Base-by-base conservation (phyloP, 2,888 invertebrate genomes). In the Patella ulyssiponensis region DNA sequence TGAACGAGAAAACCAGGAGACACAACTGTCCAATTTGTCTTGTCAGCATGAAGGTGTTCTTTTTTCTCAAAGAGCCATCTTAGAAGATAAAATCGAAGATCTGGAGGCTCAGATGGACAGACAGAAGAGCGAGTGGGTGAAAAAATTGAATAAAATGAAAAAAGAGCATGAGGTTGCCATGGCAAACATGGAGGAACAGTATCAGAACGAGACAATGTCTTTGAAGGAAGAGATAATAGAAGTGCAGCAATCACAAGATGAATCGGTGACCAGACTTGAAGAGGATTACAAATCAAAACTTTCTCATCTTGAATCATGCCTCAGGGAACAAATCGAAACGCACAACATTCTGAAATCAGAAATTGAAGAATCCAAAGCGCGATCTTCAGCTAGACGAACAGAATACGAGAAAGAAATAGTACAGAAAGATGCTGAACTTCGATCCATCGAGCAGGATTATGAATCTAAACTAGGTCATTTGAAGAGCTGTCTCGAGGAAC, bases 51-150 rank as follows among this genome's bases (percentile, higher is more conserved):
- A 81, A 27, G 82, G 84, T 58, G 73, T 79, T 53, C 75, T 83
- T 7, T 78, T 81, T 17, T 83, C 74, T 71, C 82, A 84, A 74
- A 81, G 78, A 23, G 80, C 82, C 27, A 73, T 79, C n/a, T 80
- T 79, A 44, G 81, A 81, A 69, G 82, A 83, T 51, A 77, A 80
- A 56, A 76, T 85, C 23, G 64, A 78, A 20, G 78, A 78, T 15
- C 72, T 86, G 56, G 85, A 85, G 74, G 81, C 74, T 23, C 77
- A 77, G 23, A 53, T 85, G 27, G 77, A 84, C 27, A 79, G 78
- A 78, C 81, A 82, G 69, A 76, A 75, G 14, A 82, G 83, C 14
- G 78, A 77, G 2, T 33, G 76, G 20, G 69, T 71, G 33, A 71
- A 73, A 27, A 77, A 75, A 72, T 71, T 79, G 52, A 56, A 76